Evolutionary conservation across 2,797 vertebrate genomes (phyloP).

Genomic region (Austrolebias charrua): DNA sequence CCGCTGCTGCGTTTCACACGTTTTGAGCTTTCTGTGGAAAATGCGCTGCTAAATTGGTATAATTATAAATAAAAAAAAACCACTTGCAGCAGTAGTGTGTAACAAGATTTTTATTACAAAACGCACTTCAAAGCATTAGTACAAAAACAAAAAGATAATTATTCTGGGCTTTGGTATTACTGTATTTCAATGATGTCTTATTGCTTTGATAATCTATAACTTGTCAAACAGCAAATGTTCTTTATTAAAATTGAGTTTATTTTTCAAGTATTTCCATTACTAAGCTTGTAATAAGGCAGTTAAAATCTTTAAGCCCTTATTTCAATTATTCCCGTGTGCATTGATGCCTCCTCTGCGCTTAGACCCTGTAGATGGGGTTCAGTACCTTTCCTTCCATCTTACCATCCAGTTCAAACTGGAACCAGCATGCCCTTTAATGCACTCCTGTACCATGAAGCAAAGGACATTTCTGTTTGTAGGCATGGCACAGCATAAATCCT

Average conservation of each 20-base stretch:
- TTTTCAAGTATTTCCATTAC: constrained; percentile 50
- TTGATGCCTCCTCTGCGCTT: neutral
- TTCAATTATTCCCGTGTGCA: neutral
- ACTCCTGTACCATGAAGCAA: constrained; percentile 22
- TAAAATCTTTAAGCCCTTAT: constrained; percentile 52
- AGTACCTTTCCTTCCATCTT: constrained; percentile 1
- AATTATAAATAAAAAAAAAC: constrained; percentile 24
- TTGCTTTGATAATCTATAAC: neutral
- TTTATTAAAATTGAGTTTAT: neutral
- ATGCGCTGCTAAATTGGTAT: neutral
- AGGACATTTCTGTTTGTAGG: constrained; percentile 33
- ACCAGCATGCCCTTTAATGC: neutral
- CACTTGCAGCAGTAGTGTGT: neutral
- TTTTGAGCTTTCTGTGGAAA: neutral
- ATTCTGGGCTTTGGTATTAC: neutral
- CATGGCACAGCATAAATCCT: constrained; percentile 54
- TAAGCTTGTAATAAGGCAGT: constrained; percentile 72
- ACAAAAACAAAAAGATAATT: constrained; percentile 51
- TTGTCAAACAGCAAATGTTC: neutral
- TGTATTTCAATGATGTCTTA: neutral
- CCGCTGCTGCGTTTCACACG: too few relatives aligned
- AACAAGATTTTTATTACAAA: constrained; percentile 51
- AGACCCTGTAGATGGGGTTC: neutral
- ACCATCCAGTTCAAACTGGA: constrained; percentile 16
- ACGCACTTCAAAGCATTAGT: constrained; percentile 39